Evolutionary conservation across 2,888 invertebrate species (phyloP), one percentile per base, ranked within the genome.

Genomic region (Blastobasis adustella): DNA sequence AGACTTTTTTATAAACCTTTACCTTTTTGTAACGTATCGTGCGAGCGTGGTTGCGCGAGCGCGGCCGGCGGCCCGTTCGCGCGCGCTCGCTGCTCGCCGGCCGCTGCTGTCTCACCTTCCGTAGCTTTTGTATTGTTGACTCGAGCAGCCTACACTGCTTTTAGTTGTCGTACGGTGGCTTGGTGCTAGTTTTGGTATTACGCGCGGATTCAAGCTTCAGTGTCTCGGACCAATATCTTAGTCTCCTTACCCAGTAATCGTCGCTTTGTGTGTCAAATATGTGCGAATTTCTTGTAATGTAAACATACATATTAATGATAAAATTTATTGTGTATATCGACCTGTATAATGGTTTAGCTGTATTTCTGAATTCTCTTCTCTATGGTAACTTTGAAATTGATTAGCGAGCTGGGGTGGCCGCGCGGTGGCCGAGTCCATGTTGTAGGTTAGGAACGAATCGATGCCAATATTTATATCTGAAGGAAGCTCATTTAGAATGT

Each of bases 231-330:
- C 88, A 88, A 88, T 82, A 76, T 81, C 79, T 77, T 82, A 79
- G 69, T 82, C 80, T 79, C 79, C 72, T 78, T 76, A 76, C 74
- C 23, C 73, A 72, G 65, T 82, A 81, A 76, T 82, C 76, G 78
- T 86, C 85, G 88, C 88, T 88, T 88, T 87, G 84, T 86, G 87
- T 88, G 88, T 88, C 87, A 88, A 88, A 86, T 84, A 82, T 85
- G 82, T 84, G 88, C 87, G 82, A 86, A 76, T 82, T 82, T 82
- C 79, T 80, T 79, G 76, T 82, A 79, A 82, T 79, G 79, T 86
- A 79, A 85, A 83, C 80, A 42, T 81, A 80, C 54, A 37, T 50
- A 49, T 37, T 76, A 42, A 42, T 76, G 81, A 78, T 76, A 76
- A 83, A 46, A 76, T 76, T 76, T 49, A 51, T 82, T 76, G 76